A percentile compares a stretch with the other conserved stretches of the same genome.
Conservation (phyloP, 2,113 vertebrate genomes). For the Lepidothrix coronata region DNA sequence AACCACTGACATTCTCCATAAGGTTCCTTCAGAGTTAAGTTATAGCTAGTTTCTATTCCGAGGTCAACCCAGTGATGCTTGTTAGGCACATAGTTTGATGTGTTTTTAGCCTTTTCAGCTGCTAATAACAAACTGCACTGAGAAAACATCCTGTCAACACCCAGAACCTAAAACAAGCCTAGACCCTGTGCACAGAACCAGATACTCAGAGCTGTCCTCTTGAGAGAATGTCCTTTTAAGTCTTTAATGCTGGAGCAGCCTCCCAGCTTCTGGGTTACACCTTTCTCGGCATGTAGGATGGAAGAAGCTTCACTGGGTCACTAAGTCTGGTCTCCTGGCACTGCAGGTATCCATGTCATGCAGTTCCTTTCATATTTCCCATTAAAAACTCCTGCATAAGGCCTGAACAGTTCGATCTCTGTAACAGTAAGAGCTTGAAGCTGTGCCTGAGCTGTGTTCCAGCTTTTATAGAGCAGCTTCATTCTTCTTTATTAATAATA, state of each 20-base stretch:
- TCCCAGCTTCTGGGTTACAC: not conserved
- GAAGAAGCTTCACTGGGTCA: not conserved
- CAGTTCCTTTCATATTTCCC: not conserved
- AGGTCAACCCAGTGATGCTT: not conserved
- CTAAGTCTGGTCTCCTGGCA: not conserved
- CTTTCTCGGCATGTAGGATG: not conserved
- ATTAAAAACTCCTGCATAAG: not conserved
- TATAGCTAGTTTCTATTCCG: not conserved
- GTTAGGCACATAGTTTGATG: not conserved
- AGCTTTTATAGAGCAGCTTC: not conserved
- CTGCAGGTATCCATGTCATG: not conserved
- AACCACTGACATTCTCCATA: not conserved
- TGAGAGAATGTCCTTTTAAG: not conserved
- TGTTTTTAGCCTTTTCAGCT: not conserved
- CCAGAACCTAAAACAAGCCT: not conserved
- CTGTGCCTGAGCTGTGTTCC: not conserved
- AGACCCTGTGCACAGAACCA: not conserved
- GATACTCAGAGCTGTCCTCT: not conserved
- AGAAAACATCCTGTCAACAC: not conserved
- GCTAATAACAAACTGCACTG: not conserved
- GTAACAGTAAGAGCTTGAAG: not conserved
- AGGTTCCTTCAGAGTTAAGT: not conserved
- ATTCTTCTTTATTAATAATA: not conserved
- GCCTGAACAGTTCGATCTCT: not conserved
- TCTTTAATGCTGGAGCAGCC: not conserved